Evolutionary conservation across 2,888 invertebrate genomes (phyloP).

Genomic region (Euclidia mi): DNA sequence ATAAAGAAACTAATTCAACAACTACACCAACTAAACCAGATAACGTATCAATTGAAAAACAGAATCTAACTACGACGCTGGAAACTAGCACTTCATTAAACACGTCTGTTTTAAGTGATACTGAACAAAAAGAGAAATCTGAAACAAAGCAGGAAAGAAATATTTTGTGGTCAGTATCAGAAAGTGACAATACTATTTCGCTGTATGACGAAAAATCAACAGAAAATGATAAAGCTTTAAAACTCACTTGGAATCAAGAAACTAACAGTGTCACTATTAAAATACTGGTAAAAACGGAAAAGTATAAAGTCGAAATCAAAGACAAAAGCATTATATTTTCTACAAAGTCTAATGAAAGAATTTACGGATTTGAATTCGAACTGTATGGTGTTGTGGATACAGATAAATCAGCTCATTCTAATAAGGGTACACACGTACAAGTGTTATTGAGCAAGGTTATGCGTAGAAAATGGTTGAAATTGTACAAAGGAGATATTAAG

Average conservation of each 20-base stretch:
- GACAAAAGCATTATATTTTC: conserved; percentile 68
- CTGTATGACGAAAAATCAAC: conserved; percentile 2
- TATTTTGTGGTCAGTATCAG: conserved; percentile 8
- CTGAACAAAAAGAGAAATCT: too few species aligned
- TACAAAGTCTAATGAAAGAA: conserved; percentile 60
- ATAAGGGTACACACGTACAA: conserved; percentile 79
- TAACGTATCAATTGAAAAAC: too few species aligned
- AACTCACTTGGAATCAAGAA: conserved; percentile 78
- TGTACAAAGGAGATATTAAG: conserved; percentile 64
- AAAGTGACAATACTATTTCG: conserved; percentile 6
- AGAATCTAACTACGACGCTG: too few species aligned
- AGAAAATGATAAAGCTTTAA: conserved; percentile 47
- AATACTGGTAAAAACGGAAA: conserved; percentile 74
- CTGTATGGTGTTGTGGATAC: conserved; percentile 76
- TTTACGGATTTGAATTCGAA: conserved; percentile 77
- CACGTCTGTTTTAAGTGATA: too few species aligned
- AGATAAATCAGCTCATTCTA: conserved; percentile 63
- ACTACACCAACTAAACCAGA: not conserved
- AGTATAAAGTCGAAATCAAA: conserved; percentile 70
- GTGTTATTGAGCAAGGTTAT: conserved; percentile 72
- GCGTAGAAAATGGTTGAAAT: conserved; percentile 71
- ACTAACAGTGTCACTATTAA: conserved; percentile 68
- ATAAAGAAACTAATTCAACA: not conserved
- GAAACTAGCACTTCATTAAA: too few species aligned
- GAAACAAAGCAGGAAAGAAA: too few species aligned